Evolutionary conservation across 2,797 vertebrate species (phyloP), one percentile per base, ranked within the genome.

Genomic region (Cossypha polioptera): DNA sequence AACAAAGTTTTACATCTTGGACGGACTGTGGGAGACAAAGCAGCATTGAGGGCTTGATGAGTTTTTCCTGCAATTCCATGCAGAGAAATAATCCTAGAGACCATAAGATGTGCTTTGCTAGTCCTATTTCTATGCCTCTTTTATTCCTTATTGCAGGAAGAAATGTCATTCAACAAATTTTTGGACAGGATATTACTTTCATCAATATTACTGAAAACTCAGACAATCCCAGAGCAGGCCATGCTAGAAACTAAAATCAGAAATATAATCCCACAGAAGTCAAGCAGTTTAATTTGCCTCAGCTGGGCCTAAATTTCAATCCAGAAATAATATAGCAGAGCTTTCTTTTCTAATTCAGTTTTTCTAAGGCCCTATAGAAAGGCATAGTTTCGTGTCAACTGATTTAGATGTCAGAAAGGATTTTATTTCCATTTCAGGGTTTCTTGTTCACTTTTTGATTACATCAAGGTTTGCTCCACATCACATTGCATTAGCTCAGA

Each of bases 201-300:
- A 47, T 40, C 1, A 1, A 29, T 63, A 82, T 28, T 33, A 68
- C 25, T 72, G 18, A 85, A 94, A 94, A 85, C 16, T 71, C 58
- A 78, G 48, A 80, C 71, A 88, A 53, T 54, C 33, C 50, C 43
- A 72, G 48, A 67, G 13, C 5, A 90, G 57, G 16, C 29, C 61
- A 80, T 13, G 33, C 17, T 65, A 86, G 47, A 92, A 93, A 76
- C 10, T 68, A 67, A 83, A 91, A 80, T 77, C 81, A 75, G 65
- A 91, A 91, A 48, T 35, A 51, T 7, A 76, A 93, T 65, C 26
- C 42, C 20, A 40, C n/a, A 47, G 42, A 92, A 89, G 10, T 8
- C 16, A 86, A 6, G 21, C 7, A 85, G 58, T 51, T 94, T 74
- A n/a, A 63, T 67, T 90, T 88, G 14, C 63, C 25, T 93, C 57